Evolutionary conservation across 2,888 invertebrate genomes (phyloP), one percentile per base, ranked within the genome.

Genomic region (Ecliptopera silaceata): DNA sequence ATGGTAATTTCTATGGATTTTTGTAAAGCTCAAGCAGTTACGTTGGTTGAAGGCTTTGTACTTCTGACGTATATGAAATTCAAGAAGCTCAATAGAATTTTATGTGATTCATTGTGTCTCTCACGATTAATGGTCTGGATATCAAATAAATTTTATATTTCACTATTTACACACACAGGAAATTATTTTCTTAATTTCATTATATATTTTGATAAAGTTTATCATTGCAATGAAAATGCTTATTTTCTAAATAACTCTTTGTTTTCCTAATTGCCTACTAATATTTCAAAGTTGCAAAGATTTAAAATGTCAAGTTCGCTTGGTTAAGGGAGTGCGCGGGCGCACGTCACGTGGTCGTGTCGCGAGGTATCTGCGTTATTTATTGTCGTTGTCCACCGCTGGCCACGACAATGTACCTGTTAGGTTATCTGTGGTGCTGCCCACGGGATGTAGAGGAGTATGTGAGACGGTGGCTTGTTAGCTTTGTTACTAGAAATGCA

Each of bases 281-380:
- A 8, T 26, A 8, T 26, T 41, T 4, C 12, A 45, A 32, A 41
- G 43, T 26, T 26, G 45, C 32, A 48, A 2, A 22, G 8, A 15
- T 6, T 43, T 48, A 59, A 54, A 62, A 59, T 56, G 52, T 42
- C 41, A 56, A 52, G 56, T 62, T 63, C 51, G 49, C 50, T 63
- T 39, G 44, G 55, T 20, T 56, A 52, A 53, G 60, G 36, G 62
- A 59, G 64, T 73, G 80, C 84, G 78, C 82, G 73, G 72, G 82
- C 80, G 80, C 81, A 79, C 75, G 86, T 88, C 88, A 83, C 79
- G 71, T 78, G 84, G 77, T 79, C 85, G 86, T 86, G 88, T 87
- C 70, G 78, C 80, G 77, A 84, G 82, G 84, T 89, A 89, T 89
- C 88, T 84, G 79, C 77, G 77, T 89, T 88, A 88, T 89, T 89